A percentile compares a stretch with the other conserved stretches of the same genome.
Conservation (phyloP, 2,888 invertebrate genomes). For the Harmothoe impar region DNA sequence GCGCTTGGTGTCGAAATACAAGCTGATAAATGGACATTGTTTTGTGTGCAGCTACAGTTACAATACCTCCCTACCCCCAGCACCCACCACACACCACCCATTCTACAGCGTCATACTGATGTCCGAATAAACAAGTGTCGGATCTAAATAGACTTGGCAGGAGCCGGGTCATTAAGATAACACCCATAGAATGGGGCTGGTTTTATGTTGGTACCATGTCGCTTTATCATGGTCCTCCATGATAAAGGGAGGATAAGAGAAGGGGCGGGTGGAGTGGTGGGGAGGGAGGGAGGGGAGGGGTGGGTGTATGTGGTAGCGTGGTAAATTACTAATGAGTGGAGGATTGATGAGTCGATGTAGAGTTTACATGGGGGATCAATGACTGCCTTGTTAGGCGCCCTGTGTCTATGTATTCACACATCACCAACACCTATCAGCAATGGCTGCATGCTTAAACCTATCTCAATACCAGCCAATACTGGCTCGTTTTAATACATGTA, state of each 20-base stretch:
- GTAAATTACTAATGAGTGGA: conserved; percentile 13
- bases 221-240: not conserved
- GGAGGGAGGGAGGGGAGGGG: not conserved
- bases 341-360: not conserved
- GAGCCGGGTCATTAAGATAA: conserved; percentile 23
- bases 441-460: not conserved
- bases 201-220: not conserved
- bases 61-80: conserved; percentile 12
- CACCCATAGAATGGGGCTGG: not conserved
- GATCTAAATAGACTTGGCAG: conserved; percentile 12
- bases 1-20: not conserved
- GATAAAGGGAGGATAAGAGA: too few species aligned
- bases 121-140: not conserved
- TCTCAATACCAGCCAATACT: too few species aligned
- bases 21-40: not conserved
- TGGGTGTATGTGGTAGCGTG: not conserved
- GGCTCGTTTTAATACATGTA: too few species aligned
- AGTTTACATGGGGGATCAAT: conserved; percentile 27
- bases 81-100: not conserved
- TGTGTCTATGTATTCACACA: too few species aligned
- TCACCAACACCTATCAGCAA: not conserved
- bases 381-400: not conserved
- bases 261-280: not conserved
- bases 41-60: not conserved
- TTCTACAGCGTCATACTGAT: not conserved